Evolutionary conservation across 2,888 invertebrate genomes (phyloP).

Genomic region (Chirona hameri): DNA sequence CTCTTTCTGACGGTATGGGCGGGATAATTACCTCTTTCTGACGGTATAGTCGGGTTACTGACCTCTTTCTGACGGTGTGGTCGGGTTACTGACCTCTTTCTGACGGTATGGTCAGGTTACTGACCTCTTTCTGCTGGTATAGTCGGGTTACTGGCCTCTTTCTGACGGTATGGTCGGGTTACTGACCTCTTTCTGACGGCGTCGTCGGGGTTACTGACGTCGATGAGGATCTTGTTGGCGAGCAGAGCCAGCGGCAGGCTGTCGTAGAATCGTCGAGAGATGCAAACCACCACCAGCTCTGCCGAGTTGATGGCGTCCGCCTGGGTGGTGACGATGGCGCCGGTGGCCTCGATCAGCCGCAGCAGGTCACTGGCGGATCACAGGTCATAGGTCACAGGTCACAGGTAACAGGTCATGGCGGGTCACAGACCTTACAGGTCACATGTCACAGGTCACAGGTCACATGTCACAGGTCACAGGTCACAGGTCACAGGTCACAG

Average conservation of each 20-base stretch:
- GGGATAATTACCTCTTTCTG: too few relatives aligned
- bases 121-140: too few relatives aligned
- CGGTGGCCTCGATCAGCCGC: constrained; percentile 23
- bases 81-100: too few relatives aligned
- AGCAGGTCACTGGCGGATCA: not conserved
- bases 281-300: constrained; percentile 31
- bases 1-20: too few relatives aligned
- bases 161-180: too few relatives aligned
- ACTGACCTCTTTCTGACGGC: not conserved
- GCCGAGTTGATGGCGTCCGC: constrained; percentile 28
- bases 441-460: not conserved
- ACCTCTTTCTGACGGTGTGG: too few relatives aligned
- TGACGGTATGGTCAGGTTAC: too few relatives aligned
- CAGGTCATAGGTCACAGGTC: too few relatives aligned
- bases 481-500: not conserved
- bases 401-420: too few relatives aligned
- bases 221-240: constrained; percentile 31
- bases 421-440: too few relatives aligned
- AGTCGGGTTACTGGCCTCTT: too few relatives aligned
- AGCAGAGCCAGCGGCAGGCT: constrained; percentile 28
- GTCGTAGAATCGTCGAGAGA: constrained; percentile 26
- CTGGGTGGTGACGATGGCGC: constrained; percentile 26
- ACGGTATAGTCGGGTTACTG: too few relatives aligned
- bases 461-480: not conserved
- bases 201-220: constrained; percentile 32